Evolutionary conservation across 53 echinoderm and acorn worm genomes (phyloP).

Genomic region (Actinopyga echinites): DNA sequence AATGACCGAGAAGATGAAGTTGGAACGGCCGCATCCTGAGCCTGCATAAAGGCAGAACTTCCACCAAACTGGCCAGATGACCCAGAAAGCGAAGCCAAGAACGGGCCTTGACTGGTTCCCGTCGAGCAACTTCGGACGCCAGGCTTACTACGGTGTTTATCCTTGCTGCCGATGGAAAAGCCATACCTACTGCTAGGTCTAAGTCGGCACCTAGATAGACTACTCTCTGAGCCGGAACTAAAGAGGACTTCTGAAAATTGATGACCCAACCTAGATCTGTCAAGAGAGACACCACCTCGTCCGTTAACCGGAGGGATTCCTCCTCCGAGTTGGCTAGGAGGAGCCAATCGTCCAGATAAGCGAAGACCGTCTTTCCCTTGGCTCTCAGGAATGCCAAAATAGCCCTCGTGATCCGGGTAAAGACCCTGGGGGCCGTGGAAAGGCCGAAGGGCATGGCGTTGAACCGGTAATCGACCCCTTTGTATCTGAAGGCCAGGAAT

Average conservation of each 20-base stretch:
- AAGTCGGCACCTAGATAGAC: neutral
- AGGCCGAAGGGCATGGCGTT: slow-evolving; percentile 53
- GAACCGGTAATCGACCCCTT: neutral
- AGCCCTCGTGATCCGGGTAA: slow-evolving; percentile 16
- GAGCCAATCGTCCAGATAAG: slow-evolving; percentile 74
- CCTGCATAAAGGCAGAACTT: slow-evolving; percentile 46
- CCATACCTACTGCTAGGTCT: neutral
- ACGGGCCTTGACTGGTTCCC: neutral
- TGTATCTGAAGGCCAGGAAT: too few relatives aligned
- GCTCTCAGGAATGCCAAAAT: neutral
- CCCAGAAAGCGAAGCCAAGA: slow-evolving; percentile 26
- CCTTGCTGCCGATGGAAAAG: neutral
- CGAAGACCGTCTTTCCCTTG: slow-evolving; percentile 35
- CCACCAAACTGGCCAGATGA: too few relatives aligned
- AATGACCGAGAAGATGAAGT: slow-evolving; percentile 47
- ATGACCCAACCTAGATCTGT: too few relatives aligned
- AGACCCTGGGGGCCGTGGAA: neutral
- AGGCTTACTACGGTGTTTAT: neutral
- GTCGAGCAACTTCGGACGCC: too few relatives aligned
- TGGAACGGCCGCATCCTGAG: too few relatives aligned
- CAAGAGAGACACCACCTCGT: neutral
- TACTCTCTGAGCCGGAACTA: too few relatives aligned
- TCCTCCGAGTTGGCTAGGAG: slow-evolving; percentile 3
- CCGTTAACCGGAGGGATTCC: neutral
- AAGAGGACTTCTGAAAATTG: too few relatives aligned